phyloP scores from a whole-genome alignment of 2,113 vertebrate species.

The Otus sunia region DNA sequence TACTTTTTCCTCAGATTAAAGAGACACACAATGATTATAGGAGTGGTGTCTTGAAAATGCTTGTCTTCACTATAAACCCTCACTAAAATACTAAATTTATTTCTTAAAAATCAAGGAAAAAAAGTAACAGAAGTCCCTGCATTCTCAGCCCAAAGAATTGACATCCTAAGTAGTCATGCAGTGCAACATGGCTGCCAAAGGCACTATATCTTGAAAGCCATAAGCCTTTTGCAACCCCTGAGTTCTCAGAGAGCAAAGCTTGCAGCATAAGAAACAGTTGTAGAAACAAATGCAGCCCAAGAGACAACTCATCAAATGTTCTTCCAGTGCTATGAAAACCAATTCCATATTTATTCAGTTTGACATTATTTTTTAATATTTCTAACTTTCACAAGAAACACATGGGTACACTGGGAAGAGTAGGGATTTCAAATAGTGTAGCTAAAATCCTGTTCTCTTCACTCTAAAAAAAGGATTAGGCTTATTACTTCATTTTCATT shows the following conservation, averaged over 20 bases:
- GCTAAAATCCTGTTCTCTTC: background rate
- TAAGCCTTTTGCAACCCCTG: background rate
- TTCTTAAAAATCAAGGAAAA: background rate
- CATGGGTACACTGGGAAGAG: background rate
- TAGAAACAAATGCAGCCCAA: background rate
- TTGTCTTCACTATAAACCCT: background rate
- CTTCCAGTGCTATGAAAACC: background rate
- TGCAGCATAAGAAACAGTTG: background rate
- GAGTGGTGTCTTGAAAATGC: background rate
- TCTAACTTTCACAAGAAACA: background rate
- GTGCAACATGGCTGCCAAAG: background rate
- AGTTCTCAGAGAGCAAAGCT: background rate
- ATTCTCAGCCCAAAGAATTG: background rate
- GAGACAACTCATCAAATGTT: background rate
- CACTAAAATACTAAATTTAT: background rate
- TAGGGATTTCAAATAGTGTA: background rate
- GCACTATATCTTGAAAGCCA: background rate
- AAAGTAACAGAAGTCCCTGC: background rate
- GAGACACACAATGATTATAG: background rate
- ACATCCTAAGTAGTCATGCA: background rate
- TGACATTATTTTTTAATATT: background rate
- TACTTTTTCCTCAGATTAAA: background rate
- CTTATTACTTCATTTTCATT: accelerated
- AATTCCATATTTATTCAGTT: background rate
- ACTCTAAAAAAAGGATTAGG: background rate